These are phyloP conservation scores for Agonopterix alstromeriana DNA, from an alignment of 2,888 invertebrate species.

Conservation along the genomic window DNA sequence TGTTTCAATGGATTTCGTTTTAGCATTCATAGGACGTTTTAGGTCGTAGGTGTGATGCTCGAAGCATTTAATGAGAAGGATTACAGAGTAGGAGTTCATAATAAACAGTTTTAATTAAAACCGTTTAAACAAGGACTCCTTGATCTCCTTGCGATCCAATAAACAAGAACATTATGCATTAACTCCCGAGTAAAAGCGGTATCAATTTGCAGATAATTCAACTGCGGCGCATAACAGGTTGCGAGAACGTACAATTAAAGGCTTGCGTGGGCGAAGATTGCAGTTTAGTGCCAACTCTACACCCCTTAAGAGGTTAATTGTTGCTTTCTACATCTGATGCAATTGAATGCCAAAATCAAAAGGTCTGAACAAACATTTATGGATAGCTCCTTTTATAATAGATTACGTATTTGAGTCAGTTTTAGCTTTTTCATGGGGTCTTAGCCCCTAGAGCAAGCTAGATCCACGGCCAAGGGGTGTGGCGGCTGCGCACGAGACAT, in stretches of 20 bases:
- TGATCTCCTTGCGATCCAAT: no score
- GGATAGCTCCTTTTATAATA: no score
- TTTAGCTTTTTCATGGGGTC: no score
- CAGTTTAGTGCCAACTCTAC: constrained; percentile 27
- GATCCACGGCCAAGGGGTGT: constrained; percentile 16
- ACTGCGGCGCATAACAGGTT: constrained; percentile 24
- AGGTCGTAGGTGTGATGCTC: no score
- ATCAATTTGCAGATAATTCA: constrained; percentile 30
- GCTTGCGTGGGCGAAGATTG: constrained; percentile 32
- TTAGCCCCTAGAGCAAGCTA: no score
- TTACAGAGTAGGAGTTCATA: background rate
- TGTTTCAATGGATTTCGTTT: background rate
- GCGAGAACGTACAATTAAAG: constrained; percentile 34
- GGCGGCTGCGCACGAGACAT: constrained; percentile 13
- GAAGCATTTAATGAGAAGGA: no score
- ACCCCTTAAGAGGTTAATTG: constrained; percentile 15
- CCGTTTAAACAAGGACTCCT: background rate
- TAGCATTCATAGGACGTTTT: no score
- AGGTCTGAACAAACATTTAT: no score
- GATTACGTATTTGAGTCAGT: no score
- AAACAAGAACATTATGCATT: background rate
- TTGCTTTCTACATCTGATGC: constrained; percentile 8
- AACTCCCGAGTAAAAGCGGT: constrained; percentile 24
- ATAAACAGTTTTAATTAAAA: background rate
- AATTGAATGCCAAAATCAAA: no score